phyloP scores from a whole-genome alignment of 2,888 invertebrate species.

The Eremobia ochroleuca region DNA sequence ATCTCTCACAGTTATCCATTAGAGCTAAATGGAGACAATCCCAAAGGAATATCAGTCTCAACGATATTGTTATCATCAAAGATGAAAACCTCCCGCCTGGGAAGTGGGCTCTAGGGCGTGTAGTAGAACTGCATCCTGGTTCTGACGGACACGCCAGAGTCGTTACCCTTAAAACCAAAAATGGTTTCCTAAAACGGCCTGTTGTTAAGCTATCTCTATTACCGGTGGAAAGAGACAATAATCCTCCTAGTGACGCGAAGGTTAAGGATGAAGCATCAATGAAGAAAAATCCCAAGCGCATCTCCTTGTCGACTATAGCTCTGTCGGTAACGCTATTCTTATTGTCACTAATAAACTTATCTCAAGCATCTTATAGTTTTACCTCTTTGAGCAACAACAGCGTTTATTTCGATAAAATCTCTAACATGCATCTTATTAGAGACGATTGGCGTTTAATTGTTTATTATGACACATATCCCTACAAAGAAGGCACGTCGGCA shows the following conservation, averaged over 20 bases:
- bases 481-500: not conserved
- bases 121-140: conserved; percentile 3
- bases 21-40: not conserved
- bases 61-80: conserved; percentile 1
- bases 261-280: not conserved
- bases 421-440: not conserved
- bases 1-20: not conserved
- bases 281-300: not conserved
- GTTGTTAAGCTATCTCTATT: not conserved
- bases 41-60: not conserved
- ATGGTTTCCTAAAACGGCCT: too few relatives aligned
- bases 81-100: too few relatives aligned
- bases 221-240: not conserved
- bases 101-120: not conserved
- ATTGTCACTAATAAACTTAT: conserved; percentile 1
- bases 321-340: not conserved
- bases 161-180: too few relatives aligned
- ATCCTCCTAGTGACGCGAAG: not conserved
- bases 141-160: not conserved
- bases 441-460: not conserved
- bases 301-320: not conserved
- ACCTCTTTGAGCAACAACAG: not conserved
- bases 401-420: not conserved
- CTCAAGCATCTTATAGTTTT: conserved; percentile 3
- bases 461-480: not conserved